Percentiles rank a stretch among this genome's conserved stretches.
These are phyloP conservation scores for Orthonevra nobilis DNA, from an alignment of 2,888 invertebrate genomes.

Conservation along the genomic window DNA sequence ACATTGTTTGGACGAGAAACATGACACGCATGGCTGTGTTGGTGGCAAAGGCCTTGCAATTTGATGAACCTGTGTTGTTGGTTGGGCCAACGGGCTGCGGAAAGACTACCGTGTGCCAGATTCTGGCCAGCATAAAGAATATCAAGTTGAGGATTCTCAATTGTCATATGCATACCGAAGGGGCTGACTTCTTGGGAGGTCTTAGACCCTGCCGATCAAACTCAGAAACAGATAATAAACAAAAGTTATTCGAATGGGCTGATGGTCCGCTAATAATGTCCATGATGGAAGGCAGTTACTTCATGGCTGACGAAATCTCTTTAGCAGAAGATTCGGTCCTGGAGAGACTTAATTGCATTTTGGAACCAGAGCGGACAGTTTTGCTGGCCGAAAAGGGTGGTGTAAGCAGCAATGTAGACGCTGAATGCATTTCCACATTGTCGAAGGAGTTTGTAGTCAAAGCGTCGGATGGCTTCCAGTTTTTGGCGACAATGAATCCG, in stretches of 20 bases:
- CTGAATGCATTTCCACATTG: slow-evolving; percentile 71
- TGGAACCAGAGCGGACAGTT: slow-evolving; percentile 95
- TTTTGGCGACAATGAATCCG: slow-evolving; percentile 99
- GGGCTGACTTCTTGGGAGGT: slow-evolving; percentile 98
- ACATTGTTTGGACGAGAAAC: slow-evolving; percentile 97
- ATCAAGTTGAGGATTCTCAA: slow-evolving; percentile 90
- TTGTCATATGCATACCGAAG: slow-evolving; percentile 99
- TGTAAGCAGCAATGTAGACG: slow-evolving; percentile 80
- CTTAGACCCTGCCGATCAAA: slow-evolving; percentile 87
- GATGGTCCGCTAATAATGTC: slow-evolving; percentile 96
- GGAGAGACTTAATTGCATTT: slow-evolving; percentile 96
- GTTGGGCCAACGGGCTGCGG: slow-evolving; percentile 99
- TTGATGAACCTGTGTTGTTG: slow-evolving; percentile 95
- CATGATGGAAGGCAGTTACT: slow-evolving; percentile 92
- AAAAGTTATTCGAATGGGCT: slow-evolving; percentile 95
- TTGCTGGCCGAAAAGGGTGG: slow-evolving; percentile 94
- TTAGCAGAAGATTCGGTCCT: slow-evolving; percentile 98
- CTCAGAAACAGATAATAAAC: slow-evolving; percentile 64
- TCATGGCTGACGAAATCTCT: slow-evolving; percentile 99
- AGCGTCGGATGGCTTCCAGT: slow-evolving; percentile 89
- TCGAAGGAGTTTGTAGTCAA: slow-evolving; percentile 83
- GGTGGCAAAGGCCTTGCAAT: slow-evolving; percentile 91
- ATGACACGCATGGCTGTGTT: slow-evolving; percentile 91
- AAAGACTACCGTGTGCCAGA: slow-evolving; percentile 97
- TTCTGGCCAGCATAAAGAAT: slow-evolving; percentile 86